These are phyloP conservation scores for Neocrepidodera transversa DNA, from an alignment of 2,888 invertebrate species.

Conservation along the genomic window DNA sequence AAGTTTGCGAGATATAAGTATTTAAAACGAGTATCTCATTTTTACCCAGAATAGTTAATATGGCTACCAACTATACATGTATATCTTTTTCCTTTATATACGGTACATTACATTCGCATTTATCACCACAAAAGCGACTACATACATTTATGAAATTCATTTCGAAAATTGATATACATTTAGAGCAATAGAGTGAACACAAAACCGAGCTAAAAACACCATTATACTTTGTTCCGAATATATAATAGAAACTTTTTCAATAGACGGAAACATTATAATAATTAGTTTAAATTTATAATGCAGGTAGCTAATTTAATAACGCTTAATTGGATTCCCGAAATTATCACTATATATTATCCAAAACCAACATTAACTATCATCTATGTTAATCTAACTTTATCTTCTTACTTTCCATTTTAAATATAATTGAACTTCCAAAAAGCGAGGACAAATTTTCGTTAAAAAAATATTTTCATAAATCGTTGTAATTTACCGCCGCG, in stretches of 20 bases:
- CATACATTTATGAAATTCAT: not conserved
- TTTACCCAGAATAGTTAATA: no score
- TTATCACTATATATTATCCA: no score
- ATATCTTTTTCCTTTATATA: no score
- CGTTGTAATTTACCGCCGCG: constrained; percentile 20
- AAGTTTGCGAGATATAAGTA: no score
- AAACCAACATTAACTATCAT: not conserved
- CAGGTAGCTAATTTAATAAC: no score
- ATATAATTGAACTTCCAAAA: constrained; percentile 14
- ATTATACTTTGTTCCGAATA: not conserved
- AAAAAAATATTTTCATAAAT: constrained; percentile 19
- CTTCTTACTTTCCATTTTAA: constrained; percentile 15
- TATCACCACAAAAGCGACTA: no score
- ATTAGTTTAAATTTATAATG: no score
- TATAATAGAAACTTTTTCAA: not conserved
- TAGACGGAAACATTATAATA: no score
- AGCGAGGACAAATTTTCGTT: constrained; percentile 10
- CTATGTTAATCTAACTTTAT: constrained; percentile 12
- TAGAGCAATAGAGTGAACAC: not conserved
- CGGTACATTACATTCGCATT: no score
- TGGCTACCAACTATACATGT: no score
- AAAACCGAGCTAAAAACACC: not conserved
- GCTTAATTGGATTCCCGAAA: no score
- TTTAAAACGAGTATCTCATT: no score
- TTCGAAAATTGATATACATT: not conserved